Evolutionary conservation across 2,797 vertebrate species (phyloP), one percentile per base, ranked within the genome.

Genomic region (Microchirus variegatus): DNA sequence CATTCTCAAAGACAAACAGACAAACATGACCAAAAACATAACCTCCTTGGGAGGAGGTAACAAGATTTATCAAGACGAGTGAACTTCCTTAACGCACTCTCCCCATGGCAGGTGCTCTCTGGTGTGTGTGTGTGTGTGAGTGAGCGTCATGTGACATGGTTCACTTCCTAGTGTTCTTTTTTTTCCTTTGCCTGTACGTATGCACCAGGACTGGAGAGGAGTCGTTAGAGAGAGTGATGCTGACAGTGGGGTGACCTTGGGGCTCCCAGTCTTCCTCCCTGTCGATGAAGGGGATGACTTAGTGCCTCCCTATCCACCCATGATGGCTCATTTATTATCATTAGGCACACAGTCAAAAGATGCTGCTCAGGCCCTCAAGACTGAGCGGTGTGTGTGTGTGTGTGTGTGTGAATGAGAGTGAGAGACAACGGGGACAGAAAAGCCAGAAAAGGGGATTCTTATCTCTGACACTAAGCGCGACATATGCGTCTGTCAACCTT

Each of bases 321-420:
- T 89, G 91, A 84, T 90, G 92, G 93, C 82, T 87, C 88, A 94
- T 94, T 93, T 90, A 67, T 94, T 95, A 92, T 94, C 84, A 93
- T 96, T 95, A 95, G 68, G 75, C 83, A 91, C 77, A 85, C 85
- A 91, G 91, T 90, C 84, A 84, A 81, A 91, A 90, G 90, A 92
- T 83, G 91, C 82, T 87, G 75, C 91, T 83, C 83, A 59, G 84
- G 72, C 75, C 85, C 80, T 78, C 70, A 87, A 83, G 85, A 85
- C 85, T 40, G 70, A 85, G 82, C 49, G 18, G 56, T 73, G 36
- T 16, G 47, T 78, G 64, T 70, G 63, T 19, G 49, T 47, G 42
- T 73, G 40, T 68, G 71, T 31, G 63, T 58, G 5, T 63, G 19
- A n/a, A 51, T 11, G 18, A 60, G 60, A 75, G 63, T 70, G 71